phyloP scores from a whole-genome alignment of 2,888 invertebrate genomes.

The Hypsopygia costalis region DNA sequence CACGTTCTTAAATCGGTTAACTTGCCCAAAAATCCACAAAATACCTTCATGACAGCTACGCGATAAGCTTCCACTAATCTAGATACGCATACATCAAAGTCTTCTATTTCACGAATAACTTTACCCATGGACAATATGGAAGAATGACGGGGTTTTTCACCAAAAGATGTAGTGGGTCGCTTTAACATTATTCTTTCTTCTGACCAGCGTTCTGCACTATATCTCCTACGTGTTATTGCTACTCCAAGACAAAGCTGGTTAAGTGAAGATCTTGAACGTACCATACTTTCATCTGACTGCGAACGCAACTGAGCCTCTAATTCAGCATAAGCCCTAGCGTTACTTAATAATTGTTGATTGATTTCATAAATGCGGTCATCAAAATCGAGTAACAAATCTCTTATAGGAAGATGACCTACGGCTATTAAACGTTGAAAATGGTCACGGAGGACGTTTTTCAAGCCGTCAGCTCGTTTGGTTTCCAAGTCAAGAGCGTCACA shows the following conservation, averaged over 20 bases:
- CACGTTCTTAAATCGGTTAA: conserved; percentile 38
- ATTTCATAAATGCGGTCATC: conserved; percentile 56
- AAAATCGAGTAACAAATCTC: conserved; percentile 54
- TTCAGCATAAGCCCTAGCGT: conserved; percentile 50
- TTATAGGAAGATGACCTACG: conserved; percentile 46
- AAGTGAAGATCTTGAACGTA: conserved; percentile 38
- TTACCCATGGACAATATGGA: conserved; percentile 11
- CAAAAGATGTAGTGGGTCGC: conserved; percentile 25
- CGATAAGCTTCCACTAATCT: conserved; percentile 47
- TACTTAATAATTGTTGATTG: conserved; percentile 63
- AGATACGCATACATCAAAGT: conserved; percentile 37
- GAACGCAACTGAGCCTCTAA: conserved; percentile 46
- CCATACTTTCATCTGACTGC: conserved; percentile 40
- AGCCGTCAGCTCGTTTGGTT: conserved; percentile 46
- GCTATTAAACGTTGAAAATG: conserved; percentile 48
- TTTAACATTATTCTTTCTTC: conserved; percentile 19
- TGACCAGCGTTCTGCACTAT: conserved; percentile 30
- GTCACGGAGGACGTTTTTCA: conserved; percentile 44
- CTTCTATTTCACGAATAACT: conserved; percentile 28
- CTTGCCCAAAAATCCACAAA: conserved; percentile 37
- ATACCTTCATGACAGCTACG: conserved; percentile 37
- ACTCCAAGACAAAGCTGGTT: conserved; percentile 49
- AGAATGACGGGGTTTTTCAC: conserved; percentile 5
- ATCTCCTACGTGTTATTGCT: conserved; percentile 21
- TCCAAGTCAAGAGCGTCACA: conserved; percentile 45